Percentiles rank a stretch among this genome's conserved stretches.
Conservation (phyloP, 1,140 invertebrate species). For the Batillaria attramentaria region DNA sequence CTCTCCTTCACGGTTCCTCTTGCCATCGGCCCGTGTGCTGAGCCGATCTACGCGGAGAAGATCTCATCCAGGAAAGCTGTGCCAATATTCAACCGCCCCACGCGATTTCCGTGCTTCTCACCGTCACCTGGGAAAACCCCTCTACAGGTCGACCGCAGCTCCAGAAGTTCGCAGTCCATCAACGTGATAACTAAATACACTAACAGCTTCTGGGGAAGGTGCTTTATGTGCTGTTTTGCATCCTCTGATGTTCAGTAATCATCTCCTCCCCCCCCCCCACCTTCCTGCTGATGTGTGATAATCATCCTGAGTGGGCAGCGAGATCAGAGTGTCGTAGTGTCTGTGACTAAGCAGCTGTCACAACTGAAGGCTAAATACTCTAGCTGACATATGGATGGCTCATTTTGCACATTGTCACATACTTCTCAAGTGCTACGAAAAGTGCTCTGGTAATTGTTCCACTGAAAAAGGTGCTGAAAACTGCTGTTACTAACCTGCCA, state of each 20-base stretch:
- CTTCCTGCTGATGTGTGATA: no score
- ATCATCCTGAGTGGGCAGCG: no score
- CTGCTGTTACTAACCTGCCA: no score
- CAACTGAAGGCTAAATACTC: no score
- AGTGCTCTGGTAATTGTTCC: no score
- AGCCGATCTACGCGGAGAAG: constrained; percentile 50
- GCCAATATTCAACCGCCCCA: constrained; percentile 58
- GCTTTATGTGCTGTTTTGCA: constrained; percentile 38
- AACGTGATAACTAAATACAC: constrained; percentile 40
- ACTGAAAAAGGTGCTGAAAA: no score
- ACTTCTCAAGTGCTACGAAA: no score
- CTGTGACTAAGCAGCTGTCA: no score
- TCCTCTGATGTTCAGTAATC: constrained; percentile 4
- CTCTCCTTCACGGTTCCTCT: constrained; percentile 58
- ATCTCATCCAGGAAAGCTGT: constrained; percentile 46
- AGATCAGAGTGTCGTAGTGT: no score
- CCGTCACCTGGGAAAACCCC: constrained; percentile 17
- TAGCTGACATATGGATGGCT: no score
- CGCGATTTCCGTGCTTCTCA: constrained; percentile 60
- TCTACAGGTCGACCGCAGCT: constrained; percentile 11
- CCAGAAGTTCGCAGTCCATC: constrained; percentile 29
- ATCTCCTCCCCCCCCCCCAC: no score
- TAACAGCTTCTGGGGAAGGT: constrained; percentile 31
- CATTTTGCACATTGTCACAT: no score
- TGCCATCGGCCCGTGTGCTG: constrained; percentile 54